Percentiles rank a stretch among this genome's conserved stretches.
Conservation (phyloP, 2,113 vertebrate species). For the Circaetus cinerascens region DNA sequence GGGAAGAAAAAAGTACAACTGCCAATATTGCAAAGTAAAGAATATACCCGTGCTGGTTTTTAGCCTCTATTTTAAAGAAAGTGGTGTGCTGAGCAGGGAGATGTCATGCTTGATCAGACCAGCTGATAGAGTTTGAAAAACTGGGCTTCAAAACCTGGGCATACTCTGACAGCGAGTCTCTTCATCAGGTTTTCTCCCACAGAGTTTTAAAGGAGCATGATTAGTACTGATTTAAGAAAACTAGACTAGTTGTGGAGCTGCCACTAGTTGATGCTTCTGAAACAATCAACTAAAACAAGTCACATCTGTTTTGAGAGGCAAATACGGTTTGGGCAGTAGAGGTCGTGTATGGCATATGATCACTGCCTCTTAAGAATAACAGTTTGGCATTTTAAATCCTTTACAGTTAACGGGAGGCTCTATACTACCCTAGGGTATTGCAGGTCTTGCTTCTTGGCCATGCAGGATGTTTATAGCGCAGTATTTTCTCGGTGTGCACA, state of each 20-base stretch:
- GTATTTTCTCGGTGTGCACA: neutral
- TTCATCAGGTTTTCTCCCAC: too few species aligned
- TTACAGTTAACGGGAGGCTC: too few species aligned
- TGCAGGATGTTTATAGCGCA: neutral
- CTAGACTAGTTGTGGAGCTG: rapidly evolving
- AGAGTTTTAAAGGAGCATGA: rapidly evolving
- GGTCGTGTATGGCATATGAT: neutral
- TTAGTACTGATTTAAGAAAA: too few species aligned
- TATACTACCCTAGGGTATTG: neutral
- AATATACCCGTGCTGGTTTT: neutral
- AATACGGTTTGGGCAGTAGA: rapidly evolving
- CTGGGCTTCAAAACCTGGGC: neutral
- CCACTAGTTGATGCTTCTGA: neutral
- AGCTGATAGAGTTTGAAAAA: neutral
- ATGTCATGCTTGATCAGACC: neutral
- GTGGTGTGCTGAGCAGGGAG: rapidly evolving
- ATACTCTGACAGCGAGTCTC: rapidly evolving
- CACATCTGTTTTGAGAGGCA: rapidly evolving
- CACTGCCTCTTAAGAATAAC: neutral
- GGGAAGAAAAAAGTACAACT: neutral
- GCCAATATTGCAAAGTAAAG: neutral
- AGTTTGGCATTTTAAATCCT: neutral
- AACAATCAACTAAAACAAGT: neutral
- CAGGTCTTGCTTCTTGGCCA: neutral
- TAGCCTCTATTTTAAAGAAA: neutral